phyloP scores from a whole-genome alignment of 2,797 vertebrate species.

The Lepidocolaptes lacrymiger region DNA sequence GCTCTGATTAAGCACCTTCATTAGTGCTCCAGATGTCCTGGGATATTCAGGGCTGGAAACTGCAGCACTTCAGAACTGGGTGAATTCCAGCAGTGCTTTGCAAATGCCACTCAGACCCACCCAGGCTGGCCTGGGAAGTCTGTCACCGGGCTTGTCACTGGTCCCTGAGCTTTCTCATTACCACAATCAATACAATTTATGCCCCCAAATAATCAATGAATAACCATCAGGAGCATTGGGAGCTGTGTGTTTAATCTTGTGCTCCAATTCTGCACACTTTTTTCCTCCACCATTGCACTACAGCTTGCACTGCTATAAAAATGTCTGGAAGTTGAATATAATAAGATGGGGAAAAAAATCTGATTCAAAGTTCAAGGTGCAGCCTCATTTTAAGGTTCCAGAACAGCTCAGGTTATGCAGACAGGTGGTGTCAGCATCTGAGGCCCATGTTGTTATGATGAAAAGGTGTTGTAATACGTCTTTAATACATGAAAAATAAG shows the following conservation, averaged over 20 bases:
- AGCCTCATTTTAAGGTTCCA: neutral
- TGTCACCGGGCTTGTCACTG: neutral
- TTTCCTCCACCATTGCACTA: neutral
- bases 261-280: neutral
- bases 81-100: neutral
- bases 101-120: neutral
- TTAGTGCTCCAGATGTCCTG: neutral
- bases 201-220: neutral
- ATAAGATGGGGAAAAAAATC: neutral
- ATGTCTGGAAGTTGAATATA: neutral
- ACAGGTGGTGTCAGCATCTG: neutral
- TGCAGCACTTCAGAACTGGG: neutral
- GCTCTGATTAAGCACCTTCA: neutral
- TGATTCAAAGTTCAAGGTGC: neutral
- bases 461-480: neutral
- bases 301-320: neutral
- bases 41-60: neutral
- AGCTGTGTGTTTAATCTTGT: neutral
- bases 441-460: neutral
- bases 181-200: constrained; percentile 24
- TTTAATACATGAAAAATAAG: neutral
- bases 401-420: neutral
- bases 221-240: accelerated
- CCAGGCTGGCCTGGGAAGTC: neutral
- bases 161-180: neutral